Evolutionary conservation across 2,113 vertebrate genomes (phyloP).

Genomic region (Parus major): DNA sequence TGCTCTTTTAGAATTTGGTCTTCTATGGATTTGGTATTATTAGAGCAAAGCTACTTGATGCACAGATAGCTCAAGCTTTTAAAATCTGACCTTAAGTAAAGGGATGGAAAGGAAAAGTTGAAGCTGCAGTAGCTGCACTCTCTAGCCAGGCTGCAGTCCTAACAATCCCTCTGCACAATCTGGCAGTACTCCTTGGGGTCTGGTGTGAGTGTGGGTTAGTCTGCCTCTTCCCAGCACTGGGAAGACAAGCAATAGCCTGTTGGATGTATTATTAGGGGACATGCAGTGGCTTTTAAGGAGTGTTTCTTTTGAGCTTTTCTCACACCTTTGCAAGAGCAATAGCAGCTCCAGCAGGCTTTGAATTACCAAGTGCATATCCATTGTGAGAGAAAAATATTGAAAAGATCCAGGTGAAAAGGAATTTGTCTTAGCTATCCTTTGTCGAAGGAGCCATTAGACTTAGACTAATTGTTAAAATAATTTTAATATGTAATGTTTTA

Average conservation of each 20-base stretch:
- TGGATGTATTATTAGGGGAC: neutral
- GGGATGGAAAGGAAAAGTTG: neutral
- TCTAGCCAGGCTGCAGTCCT: neutral
- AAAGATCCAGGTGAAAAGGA: neutral
- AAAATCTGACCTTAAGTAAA: constrained; percentile 3
- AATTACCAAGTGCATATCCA: neutral
- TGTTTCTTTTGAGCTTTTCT: neutral
- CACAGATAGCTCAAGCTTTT: neutral
- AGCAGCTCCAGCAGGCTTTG: neutral
- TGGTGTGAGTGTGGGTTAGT: neutral
- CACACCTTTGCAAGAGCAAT: neutral
- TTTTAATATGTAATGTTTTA: neutral
- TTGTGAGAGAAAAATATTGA: neutral
- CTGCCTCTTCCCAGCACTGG: neutral
- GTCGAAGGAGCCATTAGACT: neutral
- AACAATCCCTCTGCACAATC: neutral
- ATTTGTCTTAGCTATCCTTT: neutral
- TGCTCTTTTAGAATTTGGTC: constrained; percentile 13
- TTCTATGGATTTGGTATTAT: constrained; percentile 9
- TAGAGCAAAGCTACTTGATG: neutral
- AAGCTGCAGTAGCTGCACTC: neutral
- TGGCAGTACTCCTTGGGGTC: neutral
- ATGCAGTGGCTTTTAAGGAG: neutral
- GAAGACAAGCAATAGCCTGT: neutral
- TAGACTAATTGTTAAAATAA: neutral